These are phyloP conservation scores for Pomatostomus ruficeps DNA, from an alignment of 2,113 vertebrate genomes.

Conservation along the genomic window DNA sequence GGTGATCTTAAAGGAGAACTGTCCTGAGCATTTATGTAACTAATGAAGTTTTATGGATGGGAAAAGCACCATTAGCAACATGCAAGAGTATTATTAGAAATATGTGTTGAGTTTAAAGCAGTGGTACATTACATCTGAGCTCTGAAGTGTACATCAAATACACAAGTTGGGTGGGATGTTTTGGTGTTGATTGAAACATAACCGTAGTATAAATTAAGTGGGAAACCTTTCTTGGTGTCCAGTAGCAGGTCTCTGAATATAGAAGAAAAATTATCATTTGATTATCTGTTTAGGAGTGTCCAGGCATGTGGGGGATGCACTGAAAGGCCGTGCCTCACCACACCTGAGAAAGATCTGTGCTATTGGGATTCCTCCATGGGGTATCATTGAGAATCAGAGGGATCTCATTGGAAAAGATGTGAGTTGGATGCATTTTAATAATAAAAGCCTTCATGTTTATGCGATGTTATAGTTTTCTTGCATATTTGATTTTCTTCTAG, in stretches of 20 bases:
- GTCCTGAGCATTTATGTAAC: not conserved
- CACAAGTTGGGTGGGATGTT: not conserved
- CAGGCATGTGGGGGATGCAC: constrained; percentile 88
- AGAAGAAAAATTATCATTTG: not conserved
- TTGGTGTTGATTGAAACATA: not conserved
- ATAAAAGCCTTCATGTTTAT: not conserved
- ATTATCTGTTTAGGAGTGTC: constrained; percentile 80
- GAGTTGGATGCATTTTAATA: constrained; percentile 50
- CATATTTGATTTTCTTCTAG: not conserved
- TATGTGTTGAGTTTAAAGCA: not conserved
- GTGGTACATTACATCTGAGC: not conserved
- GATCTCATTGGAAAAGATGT: constrained; percentile 93
- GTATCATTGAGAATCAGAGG: constrained; percentile 88
- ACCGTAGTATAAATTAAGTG: not conserved
- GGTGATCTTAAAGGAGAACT: not conserved
- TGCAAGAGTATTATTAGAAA: not conserved
- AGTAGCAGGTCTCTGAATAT: not conserved
- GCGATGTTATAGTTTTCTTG: not conserved
- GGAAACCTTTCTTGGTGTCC: not conserved
- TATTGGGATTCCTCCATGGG: constrained; percentile 92
- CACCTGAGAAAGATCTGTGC: constrained; percentile 86
- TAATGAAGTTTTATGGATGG: not conserved
- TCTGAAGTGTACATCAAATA: not conserved
- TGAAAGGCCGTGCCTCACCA: constrained; percentile 83
- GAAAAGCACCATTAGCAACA: not conserved